phyloP scores from a whole-genome alignment of 2,113 vertebrate species.

The Ceratotherium simum region DNA sequence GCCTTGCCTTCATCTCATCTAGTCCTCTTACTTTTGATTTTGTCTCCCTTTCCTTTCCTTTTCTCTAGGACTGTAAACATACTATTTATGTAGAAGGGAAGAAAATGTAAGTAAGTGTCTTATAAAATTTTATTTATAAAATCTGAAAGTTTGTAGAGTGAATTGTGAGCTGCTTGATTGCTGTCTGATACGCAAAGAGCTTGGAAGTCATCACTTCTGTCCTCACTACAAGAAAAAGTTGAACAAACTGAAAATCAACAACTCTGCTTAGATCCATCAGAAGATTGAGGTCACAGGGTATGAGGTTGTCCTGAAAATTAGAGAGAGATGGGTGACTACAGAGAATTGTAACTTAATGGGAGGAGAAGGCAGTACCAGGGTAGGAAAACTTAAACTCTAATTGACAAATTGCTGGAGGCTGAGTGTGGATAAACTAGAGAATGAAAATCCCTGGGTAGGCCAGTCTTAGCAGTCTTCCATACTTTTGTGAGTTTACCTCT shows the following conservation, averaged over 20 bases:
- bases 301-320: background rate
- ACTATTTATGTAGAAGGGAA: background rate
- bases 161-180: background rate
- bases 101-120: background rate
- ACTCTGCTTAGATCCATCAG: too few relatives aligned
- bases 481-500: too few relatives aligned
- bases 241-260: too few relatives aligned
- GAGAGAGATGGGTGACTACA: background rate
- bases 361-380: background rate
- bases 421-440: background rate
- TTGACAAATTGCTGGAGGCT: background rate
- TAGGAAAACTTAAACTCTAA: background rate
- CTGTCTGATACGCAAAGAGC: background rate
- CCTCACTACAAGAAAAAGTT: background rate
- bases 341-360: background rate
- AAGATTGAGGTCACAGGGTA: too few relatives aligned
- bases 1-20: background rate
- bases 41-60: background rate
- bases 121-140: background rate
- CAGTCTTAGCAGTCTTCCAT: too few relatives aligned
- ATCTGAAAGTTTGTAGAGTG: background rate
- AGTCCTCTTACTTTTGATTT: background rate
- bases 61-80: background rate
- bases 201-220: background rate
- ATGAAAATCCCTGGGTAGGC: too few relatives aligned